These are phyloP conservation scores for Chaetodon trifasciatus DNA, from an alignment of 2,797 vertebrate species.

Conservation along the genomic window DNA sequence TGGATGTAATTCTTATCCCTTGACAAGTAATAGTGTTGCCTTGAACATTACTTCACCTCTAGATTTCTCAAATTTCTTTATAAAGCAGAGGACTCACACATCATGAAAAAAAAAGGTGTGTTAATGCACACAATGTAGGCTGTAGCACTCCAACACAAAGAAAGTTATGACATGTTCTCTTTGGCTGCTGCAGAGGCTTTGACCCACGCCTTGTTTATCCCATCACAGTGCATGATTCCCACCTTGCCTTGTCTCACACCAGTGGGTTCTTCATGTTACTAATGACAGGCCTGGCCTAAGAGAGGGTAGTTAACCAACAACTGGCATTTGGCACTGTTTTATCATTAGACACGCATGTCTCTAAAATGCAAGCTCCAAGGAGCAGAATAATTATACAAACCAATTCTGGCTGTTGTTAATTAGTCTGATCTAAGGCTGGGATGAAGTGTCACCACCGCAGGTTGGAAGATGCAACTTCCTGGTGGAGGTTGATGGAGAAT, in stretches of 20 bases:
- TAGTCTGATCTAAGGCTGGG: conserved; percentile 73
- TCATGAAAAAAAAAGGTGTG: conserved; percentile 62
- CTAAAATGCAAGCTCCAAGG: conserved; percentile 79
- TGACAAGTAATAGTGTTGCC: conserved; percentile 26
- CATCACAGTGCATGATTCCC: conserved; percentile 68
- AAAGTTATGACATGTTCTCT: conserved; percentile 68
- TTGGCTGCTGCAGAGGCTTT: conserved; percentile 69
- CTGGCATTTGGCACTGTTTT: conserved; percentile 81
- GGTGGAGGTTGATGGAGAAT: conserved; percentile 74
- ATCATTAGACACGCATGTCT: conserved; percentile 84
- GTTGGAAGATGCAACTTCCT: conserved; percentile 68
- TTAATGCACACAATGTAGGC: conserved; percentile 67
- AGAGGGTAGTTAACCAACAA: conserved; percentile 80
- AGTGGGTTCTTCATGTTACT: conserved; percentile 74
- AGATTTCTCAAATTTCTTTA: conserved; percentile 53
- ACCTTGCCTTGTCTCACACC: conserved; percentile 72
- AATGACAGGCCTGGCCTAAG: conserved; percentile 71
- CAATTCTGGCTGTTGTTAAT: conserved; percentile 80
- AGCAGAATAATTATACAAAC: conserved; percentile 83
- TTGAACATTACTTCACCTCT: conserved; percentile 60
- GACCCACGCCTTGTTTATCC: conserved; percentile 81
- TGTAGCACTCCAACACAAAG: conserved; percentile 58
- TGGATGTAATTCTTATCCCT: conserved; percentile 43
- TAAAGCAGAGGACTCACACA: conserved; percentile 38
- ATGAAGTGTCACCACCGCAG: conserved; percentile 61